A percentile compares a stretch with the other conserved stretches of the same genome.
phyloP scores from a whole-genome alignment of 35 echinoderm and acorn worm genomes.

The Patiria miniata region DNA sequence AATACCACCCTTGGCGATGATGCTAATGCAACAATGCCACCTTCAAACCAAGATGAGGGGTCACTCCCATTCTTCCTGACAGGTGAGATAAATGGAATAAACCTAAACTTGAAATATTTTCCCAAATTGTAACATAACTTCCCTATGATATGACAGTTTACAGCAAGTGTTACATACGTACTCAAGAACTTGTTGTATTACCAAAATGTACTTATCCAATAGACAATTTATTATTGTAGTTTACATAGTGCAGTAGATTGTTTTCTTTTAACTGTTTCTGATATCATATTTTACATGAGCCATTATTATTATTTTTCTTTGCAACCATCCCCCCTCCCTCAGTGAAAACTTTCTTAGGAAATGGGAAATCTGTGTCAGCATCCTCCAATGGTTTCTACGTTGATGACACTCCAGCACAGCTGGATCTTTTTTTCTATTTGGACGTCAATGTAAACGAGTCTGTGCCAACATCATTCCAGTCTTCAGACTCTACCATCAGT shows the following conservation, averaged over 20 bases:
- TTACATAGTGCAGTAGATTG: too few species aligned
- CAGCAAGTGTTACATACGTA: too few species aligned
- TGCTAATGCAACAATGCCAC: not conserved
- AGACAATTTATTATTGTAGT: too few species aligned
- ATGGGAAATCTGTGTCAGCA: not conserved
- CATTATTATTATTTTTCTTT: not conserved
- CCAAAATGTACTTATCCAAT: too few species aligned
- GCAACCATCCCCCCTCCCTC: too few species aligned
- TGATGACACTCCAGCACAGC: constrained; percentile 24
- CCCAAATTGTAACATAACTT: too few species aligned
- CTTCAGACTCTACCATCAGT: constrained; percentile 36
- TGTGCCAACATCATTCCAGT: constrained; percentile 16
- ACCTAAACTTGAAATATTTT: too few species aligned
- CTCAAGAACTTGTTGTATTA: too few species aligned
- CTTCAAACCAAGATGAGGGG: not conserved
- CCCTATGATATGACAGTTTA: too few species aligned
- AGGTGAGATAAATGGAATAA: not conserved
- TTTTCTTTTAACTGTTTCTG: too few species aligned
- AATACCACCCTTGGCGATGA: not conserved
- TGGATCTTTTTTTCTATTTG: constrained; percentile 22
- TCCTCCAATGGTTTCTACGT: constrained; percentile 39
- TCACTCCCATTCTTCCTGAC: not conserved
- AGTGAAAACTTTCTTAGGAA: constrained; percentile 32
- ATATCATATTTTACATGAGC: not conserved
- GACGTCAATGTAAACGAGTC: not conserved